Conservation (phyloP, 2,113 vertebrate genomes). For the Bothrops jararaca region DNA sequence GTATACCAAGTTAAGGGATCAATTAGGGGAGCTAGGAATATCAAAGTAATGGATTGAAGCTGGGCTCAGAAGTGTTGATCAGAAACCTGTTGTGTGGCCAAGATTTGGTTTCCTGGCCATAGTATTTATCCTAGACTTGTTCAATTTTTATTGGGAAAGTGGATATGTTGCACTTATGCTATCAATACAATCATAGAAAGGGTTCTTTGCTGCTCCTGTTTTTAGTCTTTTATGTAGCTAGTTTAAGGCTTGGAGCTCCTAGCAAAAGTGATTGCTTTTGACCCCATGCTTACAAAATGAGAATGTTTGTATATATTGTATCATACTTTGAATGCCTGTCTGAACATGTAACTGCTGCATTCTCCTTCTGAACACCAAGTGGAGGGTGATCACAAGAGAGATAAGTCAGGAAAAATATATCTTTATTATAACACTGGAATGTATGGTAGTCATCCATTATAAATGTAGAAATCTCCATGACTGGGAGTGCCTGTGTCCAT, state of each 20-base stretch:
- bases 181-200: background rate
- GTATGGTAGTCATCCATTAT: background rate
- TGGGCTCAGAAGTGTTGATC: background rate
- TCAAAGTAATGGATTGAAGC: background rate
- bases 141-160: background rate
- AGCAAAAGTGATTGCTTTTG: background rate
- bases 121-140: background rate
- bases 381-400: background rate
- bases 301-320: background rate
- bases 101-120: background rate
- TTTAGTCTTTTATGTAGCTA: background rate
- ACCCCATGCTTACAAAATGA: background rate
- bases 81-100: background rate
- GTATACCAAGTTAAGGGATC: background rate
- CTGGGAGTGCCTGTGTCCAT: background rate
- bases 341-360: background rate
- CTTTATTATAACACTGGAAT: background rate
- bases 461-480: background rate
- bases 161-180: background rate
- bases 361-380: background rate
- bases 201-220: background rate
- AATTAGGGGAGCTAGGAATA: background rate
- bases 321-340: background rate
- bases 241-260: background rate
- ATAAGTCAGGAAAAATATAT: too few species aligned